Conservation (phyloP, 2,888 invertebrate species). For the Eristalis intricaria region DNA sequence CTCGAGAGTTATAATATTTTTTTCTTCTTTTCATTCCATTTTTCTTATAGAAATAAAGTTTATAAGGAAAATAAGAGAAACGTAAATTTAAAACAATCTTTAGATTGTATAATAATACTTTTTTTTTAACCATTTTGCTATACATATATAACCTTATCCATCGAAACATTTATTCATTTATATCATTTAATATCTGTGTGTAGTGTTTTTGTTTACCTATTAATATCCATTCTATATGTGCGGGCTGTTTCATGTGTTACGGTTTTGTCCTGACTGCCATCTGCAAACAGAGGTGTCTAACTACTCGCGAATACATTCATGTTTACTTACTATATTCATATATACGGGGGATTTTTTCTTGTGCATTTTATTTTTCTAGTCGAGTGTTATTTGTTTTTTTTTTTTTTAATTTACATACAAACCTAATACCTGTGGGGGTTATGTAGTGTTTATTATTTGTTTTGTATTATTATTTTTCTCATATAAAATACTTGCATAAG, state of each 20-base stretch:
- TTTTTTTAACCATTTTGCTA: constrained; percentile 33
- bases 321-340: constrained; percentile 22
- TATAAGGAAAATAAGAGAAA: constrained; percentile 3
- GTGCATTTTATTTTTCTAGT: constrained; percentile 45
- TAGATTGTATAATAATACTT: constrained; percentile 13
- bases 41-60: not conserved
- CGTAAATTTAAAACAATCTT: not conserved
- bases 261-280: constrained; percentile 37
- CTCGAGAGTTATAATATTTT: constrained; percentile 30
- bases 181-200: constrained; percentile 30
- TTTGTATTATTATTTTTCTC: constrained; percentile 14
- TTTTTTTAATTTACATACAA: constrained; percentile 29
- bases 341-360: constrained; percentile 42
- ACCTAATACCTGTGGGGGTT: constrained; percentile 20
- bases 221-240: constrained; percentile 56
- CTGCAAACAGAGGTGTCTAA: constrained; percentile 31
- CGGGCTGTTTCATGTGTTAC: constrained; percentile 29
- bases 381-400: constrained; percentile 21
- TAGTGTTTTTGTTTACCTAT: constrained; percentile 17
- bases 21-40: constrained; percentile 6
- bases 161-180: constrained; percentile 53
- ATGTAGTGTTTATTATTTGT: constrained; percentile 6
- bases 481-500: constrained; percentile 56
- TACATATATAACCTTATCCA: constrained; percentile 48
- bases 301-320: constrained; percentile 53